These are phyloP conservation scores for Ceyx margarethae DNA, from an alignment of 2,113 vertebrate species.

Conservation along the genomic window DNA sequence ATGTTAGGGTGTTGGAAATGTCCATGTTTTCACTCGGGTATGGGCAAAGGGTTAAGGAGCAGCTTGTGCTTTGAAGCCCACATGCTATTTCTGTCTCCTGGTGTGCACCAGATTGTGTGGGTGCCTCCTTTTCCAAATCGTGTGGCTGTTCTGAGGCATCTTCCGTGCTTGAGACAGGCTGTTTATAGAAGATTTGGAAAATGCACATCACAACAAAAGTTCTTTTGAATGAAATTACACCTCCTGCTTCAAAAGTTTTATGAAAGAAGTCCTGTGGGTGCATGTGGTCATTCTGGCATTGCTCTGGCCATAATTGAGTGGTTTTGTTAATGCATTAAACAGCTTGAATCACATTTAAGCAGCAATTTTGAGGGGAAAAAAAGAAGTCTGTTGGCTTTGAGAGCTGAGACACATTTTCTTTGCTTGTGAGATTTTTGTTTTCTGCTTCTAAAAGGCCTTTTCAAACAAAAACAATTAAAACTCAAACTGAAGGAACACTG, in stretches of 20 bases:
- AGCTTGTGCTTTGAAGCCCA: not conserved
- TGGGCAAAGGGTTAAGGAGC: not conserved
- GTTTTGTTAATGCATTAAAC: not conserved
- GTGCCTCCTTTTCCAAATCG: not conserved
- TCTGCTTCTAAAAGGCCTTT: not conserved
- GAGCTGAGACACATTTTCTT: not conserved
- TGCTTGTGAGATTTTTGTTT: not conserved
- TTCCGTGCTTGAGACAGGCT: not conserved
- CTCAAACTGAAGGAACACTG: not conserved
- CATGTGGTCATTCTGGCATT: not conserved
- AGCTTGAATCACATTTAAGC: not conserved
- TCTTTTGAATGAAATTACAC: not conserved
- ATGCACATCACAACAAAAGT: not conserved
- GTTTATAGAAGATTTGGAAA: not conserved
- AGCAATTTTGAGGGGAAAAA: not conserved
- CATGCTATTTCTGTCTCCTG: not conserved
- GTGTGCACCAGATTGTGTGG: not conserved
- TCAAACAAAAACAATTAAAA: not conserved
- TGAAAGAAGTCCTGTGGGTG: not conserved
- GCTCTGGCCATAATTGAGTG: not conserved
- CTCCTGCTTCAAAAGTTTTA: not conserved
- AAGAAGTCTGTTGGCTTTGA: not conserved
- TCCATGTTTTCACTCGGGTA: not conserved
- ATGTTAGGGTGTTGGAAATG: not conserved
- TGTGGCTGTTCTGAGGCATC: not conserved